phyloP scores from a whole-genome alignment of 2,113 vertebrate species.

The Ailuropoda melanoleuca region DNA sequence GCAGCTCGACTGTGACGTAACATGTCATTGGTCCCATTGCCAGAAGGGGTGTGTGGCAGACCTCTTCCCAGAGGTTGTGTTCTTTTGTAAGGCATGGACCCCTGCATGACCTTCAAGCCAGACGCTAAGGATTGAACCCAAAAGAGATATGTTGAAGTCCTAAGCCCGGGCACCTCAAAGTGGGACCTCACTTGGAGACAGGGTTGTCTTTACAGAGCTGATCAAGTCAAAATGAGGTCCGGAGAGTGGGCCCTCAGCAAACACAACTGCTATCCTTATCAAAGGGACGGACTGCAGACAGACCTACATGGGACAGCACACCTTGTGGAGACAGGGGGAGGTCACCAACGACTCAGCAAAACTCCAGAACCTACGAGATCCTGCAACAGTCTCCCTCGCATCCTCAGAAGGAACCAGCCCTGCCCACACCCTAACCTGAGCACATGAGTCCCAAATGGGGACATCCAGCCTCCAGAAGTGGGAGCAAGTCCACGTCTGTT shows the following conservation, averaged over 20 bases:
- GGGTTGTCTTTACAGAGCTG: not conserved
- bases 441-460: no score
- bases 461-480: not conserved
- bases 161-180: not conserved
- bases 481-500: not conserved
- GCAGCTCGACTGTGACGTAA: not conserved
- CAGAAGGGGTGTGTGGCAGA: not conserved
- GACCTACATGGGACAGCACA: accelerated
- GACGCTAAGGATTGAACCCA: no score
- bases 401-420: not conserved
- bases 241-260: not conserved
- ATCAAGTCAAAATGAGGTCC: not conserved
- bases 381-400: not conserved
- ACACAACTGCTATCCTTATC: not conserved
- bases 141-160: not conserved
- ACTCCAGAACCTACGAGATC: not conserved
- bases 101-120: not conserved
- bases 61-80: not conserved
- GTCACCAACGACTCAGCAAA: not conserved
- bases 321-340: not conserved
- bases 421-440: not conserved
- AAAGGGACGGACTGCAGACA: not conserved
- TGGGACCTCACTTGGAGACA: not conserved
- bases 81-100: not conserved
- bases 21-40: not conserved